Conservation (phyloP, 2,888 invertebrate genomes). For the Archaeoteleia sp. region DNA sequence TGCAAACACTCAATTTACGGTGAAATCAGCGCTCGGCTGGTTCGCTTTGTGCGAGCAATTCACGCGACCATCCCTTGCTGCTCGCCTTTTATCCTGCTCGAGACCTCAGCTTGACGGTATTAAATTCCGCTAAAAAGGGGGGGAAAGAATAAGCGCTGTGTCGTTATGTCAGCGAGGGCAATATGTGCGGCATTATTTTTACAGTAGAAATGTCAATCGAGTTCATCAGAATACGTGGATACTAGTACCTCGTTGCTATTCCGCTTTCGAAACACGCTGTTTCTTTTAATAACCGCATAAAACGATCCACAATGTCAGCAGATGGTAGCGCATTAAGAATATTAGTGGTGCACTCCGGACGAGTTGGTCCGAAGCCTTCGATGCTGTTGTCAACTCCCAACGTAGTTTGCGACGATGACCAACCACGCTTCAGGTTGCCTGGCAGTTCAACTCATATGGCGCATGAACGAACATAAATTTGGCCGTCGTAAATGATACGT, state of each 20-base stretch:
- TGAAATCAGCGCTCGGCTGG: slow-evolving; percentile 61
- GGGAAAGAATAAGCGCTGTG: slow-evolving; percentile 16
- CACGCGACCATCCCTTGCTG: slow-evolving; percentile 52
- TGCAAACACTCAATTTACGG: slow-evolving; percentile 70
- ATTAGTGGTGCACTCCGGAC: not conserved
- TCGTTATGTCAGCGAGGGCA: slow-evolving; percentile 1
- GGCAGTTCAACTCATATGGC: no score
- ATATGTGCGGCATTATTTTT: slow-evolving; percentile 15
- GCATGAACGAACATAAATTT: no score
- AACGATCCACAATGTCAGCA: slow-evolving; percentile 62
- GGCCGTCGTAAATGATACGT: no score
- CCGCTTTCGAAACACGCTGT: slow-evolving; percentile 57
- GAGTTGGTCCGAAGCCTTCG: no score
- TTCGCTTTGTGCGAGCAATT: slow-evolving; percentile 62
- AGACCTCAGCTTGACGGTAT: slow-evolving; percentile 29
- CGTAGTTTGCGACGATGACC: no score
- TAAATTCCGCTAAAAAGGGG: slow-evolving; percentile 36
- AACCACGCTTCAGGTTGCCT: no score
- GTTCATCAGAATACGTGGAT: slow-evolving; percentile 7
- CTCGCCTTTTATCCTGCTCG: slow-evolving; percentile 35
- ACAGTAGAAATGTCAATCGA: slow-evolving; percentile 9
- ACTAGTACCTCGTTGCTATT: slow-evolving; percentile 24
- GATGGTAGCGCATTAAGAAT: slow-evolving; percentile 44
- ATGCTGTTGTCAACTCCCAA: no score
- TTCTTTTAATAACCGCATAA: slow-evolving; percentile 68